These are phyloP conservation scores for Chlorops oryzae DNA, from an alignment of 1,140 invertebrate species.

Conservation along the genomic window DNA sequence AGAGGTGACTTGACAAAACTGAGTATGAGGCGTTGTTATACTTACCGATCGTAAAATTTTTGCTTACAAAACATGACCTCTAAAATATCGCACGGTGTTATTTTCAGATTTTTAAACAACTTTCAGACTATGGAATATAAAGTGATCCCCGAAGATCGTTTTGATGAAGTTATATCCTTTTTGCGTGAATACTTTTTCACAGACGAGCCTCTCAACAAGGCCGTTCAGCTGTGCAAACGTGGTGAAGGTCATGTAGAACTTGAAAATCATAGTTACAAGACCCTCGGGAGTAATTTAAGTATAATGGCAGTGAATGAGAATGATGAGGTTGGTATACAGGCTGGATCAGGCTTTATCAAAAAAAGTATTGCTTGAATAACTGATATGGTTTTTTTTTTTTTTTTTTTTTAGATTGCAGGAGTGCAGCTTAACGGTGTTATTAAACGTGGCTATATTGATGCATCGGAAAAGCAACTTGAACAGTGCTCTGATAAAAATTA, in stretches of 20 bases:
- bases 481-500: conserved; percentile 56
- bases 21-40: too few species aligned
- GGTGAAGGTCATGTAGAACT: conserved; percentile 63
- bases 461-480: conserved; percentile 54
- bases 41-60: too few species aligned
- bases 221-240: conserved; percentile 60
- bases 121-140: conserved; percentile 48
- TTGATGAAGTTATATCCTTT: conserved; percentile 60
- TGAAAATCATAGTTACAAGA: conserved; percentile 65
- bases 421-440: conserved; percentile 60
- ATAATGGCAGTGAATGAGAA: conserved; percentile 59
- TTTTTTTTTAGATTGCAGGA: conserved; percentile 55
- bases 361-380: too few species aligned
- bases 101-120: too few species aligned
- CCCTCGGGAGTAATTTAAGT: conserved; percentile 64
- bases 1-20: too few species aligned
- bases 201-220: conserved; percentile 72
- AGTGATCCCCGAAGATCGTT: conserved; percentile 51
- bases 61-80: too few species aligned
- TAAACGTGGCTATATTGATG: conserved; percentile 54
- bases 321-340: conserved; percentile 57
- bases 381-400: neutral
- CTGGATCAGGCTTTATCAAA: too few species aligned
- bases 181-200: conserved; percentile 67
- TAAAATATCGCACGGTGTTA: too few species aligned